Conservation (phyloP, 1,140 invertebrate species). For the Papilio glaucus region DNA sequence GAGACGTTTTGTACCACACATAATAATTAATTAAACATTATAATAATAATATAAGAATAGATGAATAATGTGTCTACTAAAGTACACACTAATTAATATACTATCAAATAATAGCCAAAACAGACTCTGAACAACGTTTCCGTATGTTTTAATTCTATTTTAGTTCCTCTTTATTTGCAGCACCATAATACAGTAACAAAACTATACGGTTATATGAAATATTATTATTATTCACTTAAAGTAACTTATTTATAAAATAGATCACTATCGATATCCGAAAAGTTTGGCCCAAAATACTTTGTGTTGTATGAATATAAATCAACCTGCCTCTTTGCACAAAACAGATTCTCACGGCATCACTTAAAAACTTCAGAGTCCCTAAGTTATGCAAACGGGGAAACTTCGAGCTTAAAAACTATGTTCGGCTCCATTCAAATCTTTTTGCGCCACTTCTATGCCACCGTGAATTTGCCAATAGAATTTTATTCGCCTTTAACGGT, state of each 20-base stretch:
- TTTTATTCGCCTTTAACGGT: constrained; percentile 35
- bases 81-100: no score
- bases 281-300: constrained; percentile 27
- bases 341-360: constrained; percentile 51
- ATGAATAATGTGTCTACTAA: no score
- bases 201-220: background rate
- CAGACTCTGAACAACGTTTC: no score
- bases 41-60: no score
- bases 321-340: constrained; percentile 39
- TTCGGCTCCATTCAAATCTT: constrained; percentile 71
- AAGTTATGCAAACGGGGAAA: constrained; percentile 77
- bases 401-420: constrained; percentile 66
- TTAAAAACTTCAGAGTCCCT: constrained; percentile 67
- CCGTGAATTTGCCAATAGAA: constrained; percentile 58
- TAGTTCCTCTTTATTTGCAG: background rate
- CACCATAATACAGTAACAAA: background rate
- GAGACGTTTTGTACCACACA: no score
- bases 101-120: no score
- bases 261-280: constrained; percentile 19
- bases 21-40: no score
- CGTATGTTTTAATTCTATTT: background rate
- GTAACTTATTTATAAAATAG: constrained; percentile 4
- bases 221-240: constrained; percentile 13
- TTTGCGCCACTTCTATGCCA: constrained; percentile 73
- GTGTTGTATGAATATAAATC: constrained; percentile 39